These are phyloP conservation scores for Acleris cristana DNA, from an alignment of 2,888 invertebrate species.

Conservation along the genomic window DNA sequence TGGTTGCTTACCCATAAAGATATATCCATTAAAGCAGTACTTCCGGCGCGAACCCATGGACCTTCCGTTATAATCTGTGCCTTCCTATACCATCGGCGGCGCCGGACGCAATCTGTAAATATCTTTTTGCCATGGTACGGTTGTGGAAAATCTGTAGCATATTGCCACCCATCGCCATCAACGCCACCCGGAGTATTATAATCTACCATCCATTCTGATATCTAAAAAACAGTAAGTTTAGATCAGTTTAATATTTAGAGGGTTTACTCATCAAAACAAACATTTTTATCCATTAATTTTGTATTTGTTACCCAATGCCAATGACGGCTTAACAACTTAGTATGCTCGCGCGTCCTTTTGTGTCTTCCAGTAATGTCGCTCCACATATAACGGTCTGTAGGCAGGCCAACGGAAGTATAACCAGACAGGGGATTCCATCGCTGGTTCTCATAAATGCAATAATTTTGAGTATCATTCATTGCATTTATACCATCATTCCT, in stretches of 20 bases:
- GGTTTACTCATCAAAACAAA: no score
- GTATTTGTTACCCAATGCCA: conserved; percentile 91
- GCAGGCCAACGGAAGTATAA: conserved; percentile 92
- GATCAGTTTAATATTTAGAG: not conserved
- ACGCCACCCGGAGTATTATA: conserved; percentile 95
- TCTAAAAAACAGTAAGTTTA: conserved; percentile 61
- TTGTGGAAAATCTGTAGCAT: conserved; percentile 95
- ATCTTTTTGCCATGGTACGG: conserved; percentile 93
- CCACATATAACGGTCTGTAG: conserved; percentile 96
- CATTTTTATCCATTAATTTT: no score
- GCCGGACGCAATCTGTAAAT: conserved; percentile 94
- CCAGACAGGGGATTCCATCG: conserved; percentile 97
- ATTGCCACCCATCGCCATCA: conserved; percentile 97
- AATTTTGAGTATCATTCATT: conserved; percentile 93
- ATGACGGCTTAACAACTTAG: conserved; percentile 92
- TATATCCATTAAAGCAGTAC: conserved; percentile 92
- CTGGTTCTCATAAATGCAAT: conserved; percentile 96
- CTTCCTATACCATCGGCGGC: conserved; percentile 92
- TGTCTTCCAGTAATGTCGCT: conserved; percentile 93
- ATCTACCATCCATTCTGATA: conserved; percentile 96
- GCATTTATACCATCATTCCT: conserved; percentile 82
- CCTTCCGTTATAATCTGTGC: conserved; percentile 93
- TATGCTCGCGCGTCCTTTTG: conserved; percentile 93
- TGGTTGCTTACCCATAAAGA: conserved; percentile 86
- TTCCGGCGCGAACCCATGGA: conserved; percentile 95